phyloP scores from a whole-genome alignment of 2,888 invertebrate species.

The Drosophila pseudotalamancana region DNA sequence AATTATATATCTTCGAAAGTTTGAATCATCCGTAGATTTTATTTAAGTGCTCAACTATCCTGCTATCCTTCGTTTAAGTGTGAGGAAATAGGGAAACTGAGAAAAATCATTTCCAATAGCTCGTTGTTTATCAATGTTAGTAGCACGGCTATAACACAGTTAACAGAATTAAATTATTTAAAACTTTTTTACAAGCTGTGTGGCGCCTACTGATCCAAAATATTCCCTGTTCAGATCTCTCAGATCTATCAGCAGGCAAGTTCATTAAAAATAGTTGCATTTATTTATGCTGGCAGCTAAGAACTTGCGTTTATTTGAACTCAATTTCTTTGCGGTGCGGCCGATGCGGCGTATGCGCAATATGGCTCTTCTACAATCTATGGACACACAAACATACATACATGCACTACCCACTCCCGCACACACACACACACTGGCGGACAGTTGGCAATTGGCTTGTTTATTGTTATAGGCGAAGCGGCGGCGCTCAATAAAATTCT shows the following conservation, averaged over 20 bases:
- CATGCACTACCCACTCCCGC: background rate
- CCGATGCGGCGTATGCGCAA: conserved; percentile 68
- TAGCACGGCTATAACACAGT: too few species aligned
- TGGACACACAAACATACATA: conserved; percentile 1
- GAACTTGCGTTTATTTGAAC: conserved; percentile 62
- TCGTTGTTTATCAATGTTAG: too few species aligned
- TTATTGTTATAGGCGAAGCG: conserved; percentile 54
- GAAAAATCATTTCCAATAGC: too few species aligned
- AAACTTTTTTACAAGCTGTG: background rate
- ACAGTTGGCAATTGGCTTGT: conserved; percentile 50
- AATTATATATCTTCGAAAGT: too few species aligned
- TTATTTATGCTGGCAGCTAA: conserved; percentile 53
- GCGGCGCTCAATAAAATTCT: conserved; percentile 61
- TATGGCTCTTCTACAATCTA: conserved; percentile 27
- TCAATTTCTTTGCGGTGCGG: conserved; percentile 39
- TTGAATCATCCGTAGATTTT: too few species aligned
- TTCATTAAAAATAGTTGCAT: conserved; percentile 56
- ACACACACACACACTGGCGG: background rate
- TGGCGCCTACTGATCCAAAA: conserved; percentile 24
- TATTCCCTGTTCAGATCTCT: background rate
- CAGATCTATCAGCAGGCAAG: conserved; percentile 40
- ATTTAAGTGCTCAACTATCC: too few species aligned
- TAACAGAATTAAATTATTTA: too few species aligned
- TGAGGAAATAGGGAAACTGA: too few species aligned
- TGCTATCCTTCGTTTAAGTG: too few species aligned